A percentile compares a stretch with the other conserved stretches of the same genome.
Conservation (phyloP, 2,888 invertebrate genomes). For the Apantesis nais region DNA sequence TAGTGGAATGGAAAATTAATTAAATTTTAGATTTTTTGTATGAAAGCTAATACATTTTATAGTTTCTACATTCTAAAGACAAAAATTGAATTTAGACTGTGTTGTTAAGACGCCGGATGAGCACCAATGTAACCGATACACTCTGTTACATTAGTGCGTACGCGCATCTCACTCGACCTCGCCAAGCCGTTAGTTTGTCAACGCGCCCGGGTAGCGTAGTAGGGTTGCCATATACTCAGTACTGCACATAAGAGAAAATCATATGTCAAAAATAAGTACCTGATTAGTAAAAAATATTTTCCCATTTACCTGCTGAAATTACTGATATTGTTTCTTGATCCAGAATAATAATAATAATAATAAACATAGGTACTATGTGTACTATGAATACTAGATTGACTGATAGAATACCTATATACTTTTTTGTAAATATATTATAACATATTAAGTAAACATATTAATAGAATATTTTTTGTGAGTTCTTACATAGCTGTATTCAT, state of each 20-base stretch:
- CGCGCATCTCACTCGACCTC: conserved; percentile 44
- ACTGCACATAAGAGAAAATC: neutral
- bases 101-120: neutral
- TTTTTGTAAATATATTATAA: no score
- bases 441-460: no score
- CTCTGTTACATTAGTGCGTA: conserved; percentile 23
- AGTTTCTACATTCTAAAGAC: no score
- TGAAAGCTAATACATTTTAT: no score
- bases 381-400: no score
- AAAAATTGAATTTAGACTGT: neutral
- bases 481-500: neutral
- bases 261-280: neutral
- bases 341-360: no score
- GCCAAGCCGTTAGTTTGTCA: conserved; percentile 59
- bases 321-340: neutral
- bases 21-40: no score
- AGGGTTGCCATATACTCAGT: conserved; percentile 32
- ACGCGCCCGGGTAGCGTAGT: conserved; percentile 34
- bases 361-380: no score
- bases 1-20: no score
- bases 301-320: neutral
- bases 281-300: neutral
- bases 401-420: no score
- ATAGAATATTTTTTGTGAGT: neutral
- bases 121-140: conserved; percentile 50